Evolutionary conservation across 2,888 invertebrate genomes (phyloP).

Genomic region (Subacronicta megacephala): DNA sequence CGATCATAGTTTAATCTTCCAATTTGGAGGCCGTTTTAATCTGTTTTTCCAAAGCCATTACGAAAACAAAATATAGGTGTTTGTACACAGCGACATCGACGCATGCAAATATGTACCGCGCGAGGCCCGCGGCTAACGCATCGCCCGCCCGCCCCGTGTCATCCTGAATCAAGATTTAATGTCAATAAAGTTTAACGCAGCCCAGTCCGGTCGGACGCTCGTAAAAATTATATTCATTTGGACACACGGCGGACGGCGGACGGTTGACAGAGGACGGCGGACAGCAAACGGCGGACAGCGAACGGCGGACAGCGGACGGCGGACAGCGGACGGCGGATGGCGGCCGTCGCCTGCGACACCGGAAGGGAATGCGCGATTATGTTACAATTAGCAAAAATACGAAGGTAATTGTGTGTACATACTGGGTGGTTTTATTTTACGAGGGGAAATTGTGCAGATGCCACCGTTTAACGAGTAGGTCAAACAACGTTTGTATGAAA

Average conservation of each 20-base stretch:
- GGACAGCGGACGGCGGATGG: conserved; percentile 5
- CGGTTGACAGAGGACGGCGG: too few species aligned
- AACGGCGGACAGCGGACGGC: conserved; percentile 6
- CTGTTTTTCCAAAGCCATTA: conserved; percentile 12
- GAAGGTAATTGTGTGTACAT: conserved; percentile 24
- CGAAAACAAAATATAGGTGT: conserved; percentile 21
- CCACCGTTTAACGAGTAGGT: conserved; percentile 1
- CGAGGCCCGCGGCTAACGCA: conserved; percentile 11
- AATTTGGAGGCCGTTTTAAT: conserved; percentile 1
- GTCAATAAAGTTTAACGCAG: conserved; percentile 65
- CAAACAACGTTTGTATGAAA: conserved; percentile 2
- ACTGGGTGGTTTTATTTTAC: conserved; percentile 14
- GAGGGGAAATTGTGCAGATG: conserved; percentile 18
- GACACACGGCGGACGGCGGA: conserved; percentile 19
- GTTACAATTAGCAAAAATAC: conserved; percentile 32
- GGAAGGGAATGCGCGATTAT: conserved; percentile 24
- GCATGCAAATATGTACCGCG: conserved; percentile 33
- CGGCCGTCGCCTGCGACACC: conserved; percentile 19
- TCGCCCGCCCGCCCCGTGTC: conserved; percentile 38
- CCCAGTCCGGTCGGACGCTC: conserved; percentile 32
- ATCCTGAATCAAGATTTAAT: conserved; percentile 65
- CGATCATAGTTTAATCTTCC: too few species aligned
- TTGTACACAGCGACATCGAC: conserved; percentile 11
- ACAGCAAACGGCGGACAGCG: conserved; percentile 8
- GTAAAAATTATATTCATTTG: conserved; percentile 64